phyloP scores from a whole-genome alignment of 2,113 vertebrate genomes.

The Semnopithecus entellus region DNA sequence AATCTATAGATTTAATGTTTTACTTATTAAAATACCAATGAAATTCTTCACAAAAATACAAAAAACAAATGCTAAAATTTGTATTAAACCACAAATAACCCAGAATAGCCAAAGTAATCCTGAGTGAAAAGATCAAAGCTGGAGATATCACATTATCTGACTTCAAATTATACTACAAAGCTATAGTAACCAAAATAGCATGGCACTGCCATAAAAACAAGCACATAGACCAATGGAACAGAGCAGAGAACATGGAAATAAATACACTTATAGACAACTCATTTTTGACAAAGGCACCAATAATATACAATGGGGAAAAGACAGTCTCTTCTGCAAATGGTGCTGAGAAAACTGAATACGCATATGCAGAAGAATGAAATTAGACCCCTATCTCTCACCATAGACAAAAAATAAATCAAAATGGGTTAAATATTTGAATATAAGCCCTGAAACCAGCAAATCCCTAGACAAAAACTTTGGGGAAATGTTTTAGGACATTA shows the following conservation, averaged over 20 bases:
- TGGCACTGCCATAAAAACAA: neutral
- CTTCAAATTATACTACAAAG: neutral
- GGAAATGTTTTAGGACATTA: neutral
- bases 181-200: neutral
- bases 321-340: neutral
- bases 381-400: neutral
- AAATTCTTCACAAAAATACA: neutral
- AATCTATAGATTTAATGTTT: neutral
- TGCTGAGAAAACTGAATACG: neutral
- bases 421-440: neutral
- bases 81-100: neutral
- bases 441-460: neutral
- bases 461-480: neutral
- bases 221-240: neutral
- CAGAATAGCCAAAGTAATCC: neutral
- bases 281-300: neutral
- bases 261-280: neutral
- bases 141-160: neutral
- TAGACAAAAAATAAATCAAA: neutral
- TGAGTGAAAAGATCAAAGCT: neutral
- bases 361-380: neutral
- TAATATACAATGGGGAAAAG: neutral
- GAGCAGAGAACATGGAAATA: neutral
- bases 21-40: neutral
- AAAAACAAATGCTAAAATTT: neutral